Evolutionary conservation across 2,888 invertebrate genomes (phyloP).

Genomic region (Dynastes maya): DNA sequence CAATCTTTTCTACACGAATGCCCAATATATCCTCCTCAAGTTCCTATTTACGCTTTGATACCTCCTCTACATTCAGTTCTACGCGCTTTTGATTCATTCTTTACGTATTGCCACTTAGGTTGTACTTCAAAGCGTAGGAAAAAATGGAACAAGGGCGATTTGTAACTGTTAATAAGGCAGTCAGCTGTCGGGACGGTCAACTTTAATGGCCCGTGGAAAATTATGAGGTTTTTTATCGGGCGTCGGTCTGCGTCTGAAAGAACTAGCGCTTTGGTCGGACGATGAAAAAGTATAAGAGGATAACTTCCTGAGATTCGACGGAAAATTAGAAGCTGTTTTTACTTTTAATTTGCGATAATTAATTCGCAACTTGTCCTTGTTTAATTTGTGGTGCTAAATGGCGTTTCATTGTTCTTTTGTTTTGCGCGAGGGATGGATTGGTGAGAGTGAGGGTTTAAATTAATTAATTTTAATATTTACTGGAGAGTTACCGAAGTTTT

Average conservation of each 20-base stretch:
- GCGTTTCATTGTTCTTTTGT: neutral
- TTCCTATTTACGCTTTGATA: too few species aligned
- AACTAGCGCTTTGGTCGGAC: neutral
- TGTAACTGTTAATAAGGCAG: constrained; percentile 39
- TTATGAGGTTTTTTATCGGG: constrained; percentile 8
- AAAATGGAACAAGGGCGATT: constrained; percentile 19
- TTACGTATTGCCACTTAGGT: too few species aligned
- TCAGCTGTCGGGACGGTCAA: constrained; percentile 37
- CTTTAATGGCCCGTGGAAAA: constrained; percentile 40
- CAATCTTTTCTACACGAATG: neutral
- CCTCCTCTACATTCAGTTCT: too few species aligned
- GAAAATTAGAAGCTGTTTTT: constrained; percentile 5
- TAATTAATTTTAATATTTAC: too few species aligned
- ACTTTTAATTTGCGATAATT: constrained; percentile 16
- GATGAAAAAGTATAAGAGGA: neutral
- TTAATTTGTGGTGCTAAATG: constrained; percentile 10
- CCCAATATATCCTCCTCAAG: neutral
- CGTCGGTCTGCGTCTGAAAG: neutral
- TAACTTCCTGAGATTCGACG: neutral
- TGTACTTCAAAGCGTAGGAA: neutral
- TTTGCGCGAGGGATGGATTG: too few species aligned
- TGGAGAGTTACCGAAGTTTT: too few species aligned
- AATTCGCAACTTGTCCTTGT: constrained; percentile 10
- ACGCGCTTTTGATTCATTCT: too few species aligned
- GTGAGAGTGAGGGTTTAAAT: too few species aligned